Percentiles rank a stretch among this genome's conserved stretches.
These are phyloP conservation scores for Mamestra brassicae DNA, from an alignment of 2,888 invertebrate species.

Conservation along the genomic window DNA sequence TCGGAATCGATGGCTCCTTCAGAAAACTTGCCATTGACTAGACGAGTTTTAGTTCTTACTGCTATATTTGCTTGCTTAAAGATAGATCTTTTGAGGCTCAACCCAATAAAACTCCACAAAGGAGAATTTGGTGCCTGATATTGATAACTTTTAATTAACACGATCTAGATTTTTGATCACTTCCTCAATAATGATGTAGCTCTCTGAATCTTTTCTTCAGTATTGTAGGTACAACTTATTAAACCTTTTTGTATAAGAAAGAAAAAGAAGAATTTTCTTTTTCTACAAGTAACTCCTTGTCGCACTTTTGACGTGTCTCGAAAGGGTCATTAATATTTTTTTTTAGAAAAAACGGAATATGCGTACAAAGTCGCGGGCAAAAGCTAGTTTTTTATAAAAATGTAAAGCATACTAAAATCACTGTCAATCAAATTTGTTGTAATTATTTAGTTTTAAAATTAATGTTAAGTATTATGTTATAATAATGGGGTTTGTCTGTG, in stretches of 20 bases:
- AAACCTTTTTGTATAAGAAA: too few relatives aligned
- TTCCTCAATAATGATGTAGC: neutral
- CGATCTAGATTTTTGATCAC: neutral
- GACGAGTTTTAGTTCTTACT: neutral
- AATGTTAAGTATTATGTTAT: neutral
- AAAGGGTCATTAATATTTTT: too few relatives aligned
- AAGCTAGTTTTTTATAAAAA: neutral
- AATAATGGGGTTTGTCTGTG: constrained; percentile 56
- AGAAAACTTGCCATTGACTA: constrained; percentile 95
- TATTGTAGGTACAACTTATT: too few relatives aligned
- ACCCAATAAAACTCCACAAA: too few relatives aligned
- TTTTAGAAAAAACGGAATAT: too few relatives aligned
- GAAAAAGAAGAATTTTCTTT: too few relatives aligned
- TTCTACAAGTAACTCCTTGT: too few relatives aligned
- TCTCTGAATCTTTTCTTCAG: neutral
- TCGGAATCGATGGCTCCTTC: constrained; percentile 97
- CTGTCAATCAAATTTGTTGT: neutral
- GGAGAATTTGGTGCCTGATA: neutral
- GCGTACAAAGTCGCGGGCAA: neutral
- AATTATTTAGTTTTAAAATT: neutral
- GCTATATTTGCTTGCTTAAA: neutral
- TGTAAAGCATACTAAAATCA: neutral
- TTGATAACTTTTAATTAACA: too few relatives aligned
- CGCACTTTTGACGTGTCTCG: too few relatives aligned
- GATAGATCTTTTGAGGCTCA: neutral